Base-by-base conservation (phyloP, 2,113 vertebrate species). In the Chauna torquata region DNA sequence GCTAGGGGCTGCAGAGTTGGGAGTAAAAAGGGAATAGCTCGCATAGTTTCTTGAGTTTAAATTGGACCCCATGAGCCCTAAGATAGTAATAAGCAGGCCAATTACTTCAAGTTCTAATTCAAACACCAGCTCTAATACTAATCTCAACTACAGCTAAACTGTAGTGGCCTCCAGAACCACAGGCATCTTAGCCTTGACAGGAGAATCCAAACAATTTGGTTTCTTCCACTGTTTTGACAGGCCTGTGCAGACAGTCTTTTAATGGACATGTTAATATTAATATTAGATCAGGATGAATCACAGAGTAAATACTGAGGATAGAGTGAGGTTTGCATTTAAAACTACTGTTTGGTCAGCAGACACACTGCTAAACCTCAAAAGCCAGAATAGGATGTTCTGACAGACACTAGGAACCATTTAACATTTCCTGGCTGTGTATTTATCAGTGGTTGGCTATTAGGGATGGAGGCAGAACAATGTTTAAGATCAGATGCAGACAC, bases 151-250 rank as follows among this genome's bases (percentile, higher is more conserved):
- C 8, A 57, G 7, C 7, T 69, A 66, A 28, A n/a, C n/a, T n/a
- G n/a, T n/a, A n/a, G n/a, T 78, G 18, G 4, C 1, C 12, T 6
- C 10, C 59, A 50, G 42, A 87, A 71, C 3, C 0, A 0, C 22
- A 57, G 23, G 5, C 38, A 59, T 68, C 15, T 22, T 4, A 82
- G 27, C 16, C 30, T 90, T 76, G 42, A 40, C 57, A 65, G 27
- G 3, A 86, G 62, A 64, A 81, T 11, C 13, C n/a, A 66, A 47
- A 54, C 54, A 50, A 45, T 68, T 76, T 77, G 7, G 9, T 77
- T 83, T 91, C 64, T 86, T 65, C 28, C 36, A 57, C 12, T 69
- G 40, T 47, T 95, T 94, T 92, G 45, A 36, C 45, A 86, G 36
- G 11, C 11, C 11, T 69, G 9, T 59, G 74, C 17, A 6, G n/a